These are phyloP conservation scores for Spinibarbus caldwelli DNA, from an alignment of 2,797 vertebrate genomes.

Conservation along the genomic window DNA sequence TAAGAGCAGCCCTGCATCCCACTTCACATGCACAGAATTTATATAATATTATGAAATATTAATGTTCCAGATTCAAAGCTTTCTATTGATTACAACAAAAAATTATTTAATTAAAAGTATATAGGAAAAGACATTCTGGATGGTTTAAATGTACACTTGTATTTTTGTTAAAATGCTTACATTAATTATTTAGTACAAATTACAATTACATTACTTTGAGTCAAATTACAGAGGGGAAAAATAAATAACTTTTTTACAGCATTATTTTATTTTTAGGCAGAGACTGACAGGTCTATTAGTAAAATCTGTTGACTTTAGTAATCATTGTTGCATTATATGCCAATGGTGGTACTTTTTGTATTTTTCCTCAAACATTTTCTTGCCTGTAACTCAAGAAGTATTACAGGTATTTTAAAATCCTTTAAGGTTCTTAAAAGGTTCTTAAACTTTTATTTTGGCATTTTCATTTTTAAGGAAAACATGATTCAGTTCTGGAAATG, in stretches of 20 bases:
- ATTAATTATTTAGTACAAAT: neutral
- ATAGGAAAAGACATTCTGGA: neutral
- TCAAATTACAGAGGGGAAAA: neutral
- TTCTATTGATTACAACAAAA: too few species aligned
- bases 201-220: neutral
- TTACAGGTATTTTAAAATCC: neutral
- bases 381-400: too few species aligned
- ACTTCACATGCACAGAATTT: constrained; percentile 40
- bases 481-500: neutral
- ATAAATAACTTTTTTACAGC: neutral
- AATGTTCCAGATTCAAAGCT: too few species aligned
- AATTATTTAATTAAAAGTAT: neutral
- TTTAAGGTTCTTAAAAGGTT: neutral
- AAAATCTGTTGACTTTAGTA: neutral
- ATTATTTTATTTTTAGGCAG: neutral
- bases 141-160: neutral
- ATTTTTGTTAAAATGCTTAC: neutral
- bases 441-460: neutral
- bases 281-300: neutral
- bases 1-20: constrained; percentile 55
- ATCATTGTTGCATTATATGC: neutral
- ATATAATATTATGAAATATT: too few species aligned
- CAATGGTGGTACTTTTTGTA: too few species aligned
- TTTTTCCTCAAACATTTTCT: too few species aligned
- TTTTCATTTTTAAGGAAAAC: neutral